Evolutionary conservation across 2,888 invertebrate genomes (phyloP).

Genomic region (Tetrapedia diversipes): DNA sequence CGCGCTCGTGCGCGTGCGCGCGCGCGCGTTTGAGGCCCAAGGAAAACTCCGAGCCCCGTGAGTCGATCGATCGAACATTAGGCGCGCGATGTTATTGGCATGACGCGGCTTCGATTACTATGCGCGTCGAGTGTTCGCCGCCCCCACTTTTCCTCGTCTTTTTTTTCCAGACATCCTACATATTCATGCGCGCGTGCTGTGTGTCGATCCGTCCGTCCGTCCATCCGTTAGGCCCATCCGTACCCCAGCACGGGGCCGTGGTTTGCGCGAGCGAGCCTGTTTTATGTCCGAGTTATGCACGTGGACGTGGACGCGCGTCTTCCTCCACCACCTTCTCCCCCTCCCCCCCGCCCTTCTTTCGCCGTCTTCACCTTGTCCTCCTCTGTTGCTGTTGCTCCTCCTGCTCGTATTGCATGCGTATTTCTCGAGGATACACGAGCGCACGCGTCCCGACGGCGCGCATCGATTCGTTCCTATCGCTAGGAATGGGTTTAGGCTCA

Average conservation of each 20-base stretch:
- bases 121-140: conserved; percentile 71
- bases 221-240: conserved; percentile 58
- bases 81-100: conserved; percentile 79
- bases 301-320: conserved; percentile 42
- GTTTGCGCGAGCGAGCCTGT: conserved; percentile 55
- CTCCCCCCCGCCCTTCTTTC: background rate
- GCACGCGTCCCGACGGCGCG: conserved; percentile 46
- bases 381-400: background rate
- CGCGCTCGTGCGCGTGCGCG: background rate
- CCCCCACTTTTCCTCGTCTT: conserved; percentile 68
- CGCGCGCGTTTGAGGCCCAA: conserved; percentile 34
- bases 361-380: conserved; percentile 3
- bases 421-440: conserved; percentile 38
- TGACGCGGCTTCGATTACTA: conserved; percentile 80
- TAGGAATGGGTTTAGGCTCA: too few relatives aligned
- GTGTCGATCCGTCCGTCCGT: conserved; percentile 71
- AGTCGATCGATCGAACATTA: conserved; percentile 74
- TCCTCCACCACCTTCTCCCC: conserved; percentile 1
- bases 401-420: background rate
- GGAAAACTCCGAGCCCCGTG: conserved; percentile 56
- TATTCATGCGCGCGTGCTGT: conserved; percentile 80
- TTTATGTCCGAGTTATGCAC: conserved; percentile 57
- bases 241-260: conserved; percentile 47
- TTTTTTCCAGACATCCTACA: conserved; percentile 79
- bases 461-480: too few relatives aligned